Percentiles rank a stretch among this genome's conserved stretches.
Conservation (phyloP, 1,140 invertebrate species). For the Calosoma granatense region DNA sequence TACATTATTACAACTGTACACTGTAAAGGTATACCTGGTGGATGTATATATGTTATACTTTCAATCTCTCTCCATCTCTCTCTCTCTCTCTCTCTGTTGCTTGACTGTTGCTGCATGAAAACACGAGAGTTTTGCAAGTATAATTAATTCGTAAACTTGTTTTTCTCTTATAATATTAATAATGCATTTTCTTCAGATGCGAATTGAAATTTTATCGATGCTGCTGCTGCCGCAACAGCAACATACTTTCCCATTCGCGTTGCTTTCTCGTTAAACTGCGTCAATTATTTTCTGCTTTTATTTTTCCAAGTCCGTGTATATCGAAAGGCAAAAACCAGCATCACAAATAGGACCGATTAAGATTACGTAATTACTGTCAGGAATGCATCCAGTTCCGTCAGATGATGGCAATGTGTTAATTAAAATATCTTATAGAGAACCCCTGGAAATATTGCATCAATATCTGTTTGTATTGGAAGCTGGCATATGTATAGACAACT, state of each 20-base stretch:
- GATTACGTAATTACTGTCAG: slow-evolving; percentile 2
- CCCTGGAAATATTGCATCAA: no score
- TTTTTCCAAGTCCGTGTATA: neutral
- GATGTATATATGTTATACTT: no score
- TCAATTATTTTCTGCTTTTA: slow-evolving; percentile 5
- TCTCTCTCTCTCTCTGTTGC: no score
- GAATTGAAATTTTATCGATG: neutral
- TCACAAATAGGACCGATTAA: slow-evolving; percentile 8
- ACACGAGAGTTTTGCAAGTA: slow-evolving; percentile 1
- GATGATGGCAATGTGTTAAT: neutral
- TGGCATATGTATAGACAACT: neutral
- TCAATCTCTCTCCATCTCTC: no score
- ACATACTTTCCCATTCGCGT: neutral
- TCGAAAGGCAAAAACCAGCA: neutral
- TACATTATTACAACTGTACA: no score
- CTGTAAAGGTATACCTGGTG: no score
- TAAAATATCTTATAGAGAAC: neutral
- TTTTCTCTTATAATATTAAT: slow-evolving; percentile 7
- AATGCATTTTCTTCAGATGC: slow-evolving; percentile 6
- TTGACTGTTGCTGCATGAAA: no score
- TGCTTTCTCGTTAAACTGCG: neutral
- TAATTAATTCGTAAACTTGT: slow-evolving; percentile 7
- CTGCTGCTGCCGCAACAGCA: neutral
- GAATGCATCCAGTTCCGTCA: slow-evolving; percentile 6
- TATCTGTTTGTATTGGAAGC: neutral